These are phyloP conservation scores for Noturus placidus DNA, from an alignment of 2,113 vertebrate species.

Conservation along the genomic window DNA sequence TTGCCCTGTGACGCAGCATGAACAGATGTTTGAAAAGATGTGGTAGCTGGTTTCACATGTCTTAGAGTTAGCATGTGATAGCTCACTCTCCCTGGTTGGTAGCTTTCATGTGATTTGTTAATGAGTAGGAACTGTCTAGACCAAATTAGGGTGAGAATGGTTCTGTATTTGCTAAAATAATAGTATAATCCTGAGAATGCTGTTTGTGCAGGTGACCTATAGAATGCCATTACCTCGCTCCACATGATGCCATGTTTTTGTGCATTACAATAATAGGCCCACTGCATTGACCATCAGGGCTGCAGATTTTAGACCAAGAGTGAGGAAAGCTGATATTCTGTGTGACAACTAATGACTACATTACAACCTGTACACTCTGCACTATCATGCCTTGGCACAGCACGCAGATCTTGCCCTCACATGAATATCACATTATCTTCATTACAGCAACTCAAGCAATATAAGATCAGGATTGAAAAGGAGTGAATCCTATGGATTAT, in stretches of 20 bases:
- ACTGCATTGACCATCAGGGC: neutral
- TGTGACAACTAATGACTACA: neutral
- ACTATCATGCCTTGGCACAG: neutral
- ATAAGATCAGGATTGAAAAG: neutral
- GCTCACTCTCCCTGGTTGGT: neutral
- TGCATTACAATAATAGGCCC: neutral
- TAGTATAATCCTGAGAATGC: neutral
- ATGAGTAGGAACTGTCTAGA: neutral
- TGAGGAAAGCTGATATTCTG: neutral
- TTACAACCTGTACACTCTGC: neutral
- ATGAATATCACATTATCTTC: neutral
- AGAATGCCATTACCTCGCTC: neutral
- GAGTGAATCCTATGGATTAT: neutral
- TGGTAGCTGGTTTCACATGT: neutral
- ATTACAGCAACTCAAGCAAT: neutral
- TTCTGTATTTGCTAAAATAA: neutral
- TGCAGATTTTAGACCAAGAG: neutral
- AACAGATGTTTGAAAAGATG: neutral
- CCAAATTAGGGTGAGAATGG: neutral
- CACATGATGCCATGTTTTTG: neutral
- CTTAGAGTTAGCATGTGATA: neutral
- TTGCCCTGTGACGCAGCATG: neutral
- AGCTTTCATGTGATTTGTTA: neutral
- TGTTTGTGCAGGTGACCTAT: neutral
- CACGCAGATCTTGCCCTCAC: neutral